Base-by-base conservation (phyloP, 2,797 vertebrate species). In the Gastrophryne carolinensis region DNA sequence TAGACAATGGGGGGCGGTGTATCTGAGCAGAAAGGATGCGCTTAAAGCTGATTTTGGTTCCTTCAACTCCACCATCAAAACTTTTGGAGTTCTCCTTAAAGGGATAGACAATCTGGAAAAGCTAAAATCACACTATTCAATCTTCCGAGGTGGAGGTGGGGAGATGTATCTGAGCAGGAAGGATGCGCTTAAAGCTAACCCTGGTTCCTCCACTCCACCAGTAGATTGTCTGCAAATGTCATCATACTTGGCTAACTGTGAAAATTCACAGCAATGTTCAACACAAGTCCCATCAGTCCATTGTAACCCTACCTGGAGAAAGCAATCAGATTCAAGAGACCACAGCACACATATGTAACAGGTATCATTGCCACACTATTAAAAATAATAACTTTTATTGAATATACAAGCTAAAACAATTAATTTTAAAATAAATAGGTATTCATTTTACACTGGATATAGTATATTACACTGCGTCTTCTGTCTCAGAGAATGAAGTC, bases 301-400 rank as follows among this genome's bases (percentile, higher is more conserved):
- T n/a, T 1, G 15, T 44, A 44, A n/a, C 15, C 5, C 39, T 2
- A 4, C 39, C 39, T n/a, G 17, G 15, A 44, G 17, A 82, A 82
- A 83, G 82, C 49, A 6, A 57, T 68, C 54, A 23, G 62, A 79
- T 63, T 79, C 75, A 80, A 73, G 75, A 82, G 84, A 82, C 81
- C 73, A 82, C 58, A 81, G 47, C 21, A 80, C 78, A 78, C 57
- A 78, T 84, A 83, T 70, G 84, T 83, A 84, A 84, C 61, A 83
- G 0, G 2, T 83, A 80, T 80, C 83, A 21, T 82, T 85, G 81
- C 84, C 85, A 90, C 86, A 72, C 88, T 85, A 87, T 86, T 87
- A 90, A 90, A 89, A 91, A 90, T 87, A 90, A 88, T 82, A 23
- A 77, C 80, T 85, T 88, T 68, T 83, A 85, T 84, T 89, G 70